A percentile compares a stretch with the other conserved stretches of the same genome.
phyloP scores from a whole-genome alignment of 2,113 vertebrate species.

The Rattus norvegicus region GRCr8 NC_086019.1:128715001-128715500 shows the following conservation, averaged over 20 bases:
- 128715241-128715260: not conserved
- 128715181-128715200: not conserved
- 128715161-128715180: not conserved
- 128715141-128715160: not conserved
- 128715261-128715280: not conserved
- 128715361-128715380: not conserved
- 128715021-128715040: not conserved
- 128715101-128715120: not conserved
- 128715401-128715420: not conserved
- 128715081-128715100: not conserved
- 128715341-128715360: not conserved
- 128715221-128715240: not conserved
- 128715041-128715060: not conserved
- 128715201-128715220: not conserved
- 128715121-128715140: too few relatives aligned
- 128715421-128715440: not conserved
- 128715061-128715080: not conserved
- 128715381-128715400: not conserved
- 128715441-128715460: not conserved
- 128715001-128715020: not conserved
- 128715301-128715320: too few relatives aligned
- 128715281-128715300: not conserved
- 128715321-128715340: not conserved
- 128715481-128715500: not conserved
- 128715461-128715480: not conserved